phyloP scores from a whole-genome alignment of 1,140 invertebrate genomes.

The Neotoxoptera formosana region DNA sequence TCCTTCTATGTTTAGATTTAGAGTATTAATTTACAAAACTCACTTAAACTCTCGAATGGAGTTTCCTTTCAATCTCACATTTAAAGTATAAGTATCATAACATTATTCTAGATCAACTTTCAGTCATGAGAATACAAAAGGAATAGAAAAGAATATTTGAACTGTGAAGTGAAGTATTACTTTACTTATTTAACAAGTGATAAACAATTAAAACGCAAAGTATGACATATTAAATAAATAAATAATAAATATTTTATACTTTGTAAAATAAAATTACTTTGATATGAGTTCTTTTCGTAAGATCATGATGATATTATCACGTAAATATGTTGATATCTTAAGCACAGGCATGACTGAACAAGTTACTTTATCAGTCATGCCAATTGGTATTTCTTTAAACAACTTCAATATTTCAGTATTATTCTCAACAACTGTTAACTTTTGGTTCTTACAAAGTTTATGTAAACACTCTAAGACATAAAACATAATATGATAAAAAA shows the following conservation, averaged over 20 bases:
- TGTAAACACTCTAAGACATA: slow-evolving; percentile 51
- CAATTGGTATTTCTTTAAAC: slow-evolving; percentile 52
- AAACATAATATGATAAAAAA: not conserved
- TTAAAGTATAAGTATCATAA: too few species aligned
- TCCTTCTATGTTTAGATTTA: too few species aligned
- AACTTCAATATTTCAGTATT: slow-evolving; percentile 38
- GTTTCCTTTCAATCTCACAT: too few species aligned
- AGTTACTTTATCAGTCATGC: slow-evolving; percentile 50
- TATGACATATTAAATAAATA: not conserved
- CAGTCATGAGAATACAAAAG: too few species aligned
- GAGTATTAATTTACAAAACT: too few species aligned
- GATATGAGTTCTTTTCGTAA: slow-evolving; percentile 52
- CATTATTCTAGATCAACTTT: too few species aligned
- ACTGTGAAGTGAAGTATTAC: too few species aligned
- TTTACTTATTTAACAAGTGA: too few species aligned
- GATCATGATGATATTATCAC: slow-evolving; percentile 51
- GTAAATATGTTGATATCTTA: slow-evolving; percentile 25
- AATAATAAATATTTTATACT: not conserved
- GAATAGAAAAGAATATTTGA: too few species aligned
- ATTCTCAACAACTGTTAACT: slow-evolving; percentile 1
- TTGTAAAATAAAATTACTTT: slow-evolving; percentile 9
- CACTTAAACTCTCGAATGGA: too few species aligned
- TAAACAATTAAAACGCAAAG: too few species aligned
- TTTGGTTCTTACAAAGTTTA: slow-evolving; percentile 51
- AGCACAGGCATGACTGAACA: slow-evolving; percentile 32